Evolutionary conservation across 2,797 vertebrate genomes (phyloP).

Genomic region (Vultur gryphus): DNA sequence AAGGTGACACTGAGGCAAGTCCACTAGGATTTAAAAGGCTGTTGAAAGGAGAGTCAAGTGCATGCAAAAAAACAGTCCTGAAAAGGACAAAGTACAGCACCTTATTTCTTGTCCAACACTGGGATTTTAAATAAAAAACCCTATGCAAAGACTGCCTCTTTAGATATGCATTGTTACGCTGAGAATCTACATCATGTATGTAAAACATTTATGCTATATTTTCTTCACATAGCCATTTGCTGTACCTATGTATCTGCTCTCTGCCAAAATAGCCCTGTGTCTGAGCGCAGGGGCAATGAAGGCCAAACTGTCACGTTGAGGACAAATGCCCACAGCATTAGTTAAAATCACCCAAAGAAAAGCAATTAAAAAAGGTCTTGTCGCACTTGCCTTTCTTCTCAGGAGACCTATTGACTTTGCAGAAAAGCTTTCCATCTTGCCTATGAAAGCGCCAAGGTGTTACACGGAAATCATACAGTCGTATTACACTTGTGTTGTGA

Average conservation of each 20-base stretch:
- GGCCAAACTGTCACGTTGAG: neutral
- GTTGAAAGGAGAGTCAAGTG: neutral
- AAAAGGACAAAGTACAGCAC: neutral
- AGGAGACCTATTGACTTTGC: constrained; percentile 9
- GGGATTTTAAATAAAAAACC: neutral
- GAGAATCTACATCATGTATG: neutral
- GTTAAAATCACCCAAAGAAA: constrained; percentile 37
- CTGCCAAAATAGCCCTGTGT: neutral
- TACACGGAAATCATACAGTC: neutral
- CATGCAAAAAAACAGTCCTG: neutral
- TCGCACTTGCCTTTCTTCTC: constrained; percentile 7
- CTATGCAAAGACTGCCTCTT: neutral
- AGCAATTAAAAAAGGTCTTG: constrained; percentile 32
- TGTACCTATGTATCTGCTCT: neutral
- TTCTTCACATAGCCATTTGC: neutral
- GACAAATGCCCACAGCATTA: constrained; percentile 41
- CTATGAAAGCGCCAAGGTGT: neutral
- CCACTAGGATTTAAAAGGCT: neutral
- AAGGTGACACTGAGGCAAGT: neutral
- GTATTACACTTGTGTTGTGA: neutral
- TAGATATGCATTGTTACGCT: neutral
- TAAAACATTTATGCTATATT: neutral
- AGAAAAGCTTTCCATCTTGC: neutral
- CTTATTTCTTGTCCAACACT: neutral
- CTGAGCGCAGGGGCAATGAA: neutral